Base-by-base conservation (phyloP, 2,888 invertebrate genomes). In the Aporophyla lueneburgensis region DNA sequence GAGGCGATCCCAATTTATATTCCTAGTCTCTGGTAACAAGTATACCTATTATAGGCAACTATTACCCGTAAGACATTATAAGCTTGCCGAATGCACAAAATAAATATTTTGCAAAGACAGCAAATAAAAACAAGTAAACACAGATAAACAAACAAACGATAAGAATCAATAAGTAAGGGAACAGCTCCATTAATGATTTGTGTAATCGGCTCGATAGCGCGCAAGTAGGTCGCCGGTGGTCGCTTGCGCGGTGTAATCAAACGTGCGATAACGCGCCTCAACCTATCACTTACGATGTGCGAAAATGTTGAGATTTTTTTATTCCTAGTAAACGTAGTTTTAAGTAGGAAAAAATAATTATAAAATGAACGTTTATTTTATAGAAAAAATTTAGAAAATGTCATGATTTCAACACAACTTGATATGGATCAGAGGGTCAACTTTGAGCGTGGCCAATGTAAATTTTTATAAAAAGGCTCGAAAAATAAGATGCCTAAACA, bases 161-260 rank as follows among this genome's bases (percentile, higher is more conserved):
- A 86, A 68, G 24, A 56, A 72, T 65, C 75, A 68, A 51, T 69
- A 76, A 59, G 51, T 53, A 59, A 53, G 68, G 76, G 71, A 68
- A 65, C 61, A 61, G 78, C 40, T 49, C 62, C 71, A 74, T 72
- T 76, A 76, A 79, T 80, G 85, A 74, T 75, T 77, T 67, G 49
- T 69, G 73, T 74, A 85, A 87, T 83, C 87, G 69, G 78, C 67
- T 59, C 74, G 81, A 81, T 81, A 74, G 69, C 62, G 56, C 14
- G 62, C 51, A 86, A 83, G 79, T 88, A 65, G 88, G 87, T 81
- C 87, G 65, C 33, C 24, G 88, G 87, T 78, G 85, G 65, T n/a
- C 24, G 53, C 70, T 71, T 9, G 67, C 76, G 76, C 76, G 81
- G 69, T 68, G 68, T 74, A 80, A 81, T 81, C 79, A 72, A 66